Base-by-base conservation (phyloP, 2,797 vertebrate genomes). In the Parauchenoglanis ngamensis region DNA sequence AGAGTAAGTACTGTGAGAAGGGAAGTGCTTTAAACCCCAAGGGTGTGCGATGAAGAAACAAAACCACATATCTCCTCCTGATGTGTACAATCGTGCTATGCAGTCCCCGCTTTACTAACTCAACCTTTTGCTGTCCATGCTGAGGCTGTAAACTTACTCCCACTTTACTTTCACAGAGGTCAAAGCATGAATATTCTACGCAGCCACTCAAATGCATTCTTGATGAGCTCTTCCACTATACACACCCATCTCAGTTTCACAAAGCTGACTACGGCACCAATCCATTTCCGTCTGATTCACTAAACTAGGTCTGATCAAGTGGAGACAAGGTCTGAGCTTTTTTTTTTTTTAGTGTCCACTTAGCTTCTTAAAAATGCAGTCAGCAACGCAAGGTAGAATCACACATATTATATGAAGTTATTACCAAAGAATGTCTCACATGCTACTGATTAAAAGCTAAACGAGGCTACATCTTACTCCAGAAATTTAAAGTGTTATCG, bases 21-120 rank as follows among this genome's bases (percentile, higher is more conserved):
- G 91, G 91, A 92, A 92, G 90, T 92, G 85, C 85, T 87, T 85
- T 46, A 90, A 90, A 85, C 80, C 90, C 85, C 90, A 89, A 78
- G 86, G 88, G 87, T 63, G 73, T 81, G 57, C 28, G 67, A 61
- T 61, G 28, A 77, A 83, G 89, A 17, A 21, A 40, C 56, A 46
- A n/a, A 28, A 63, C 40, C 44, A 81, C 87, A 91, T 52, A 81
- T 56, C 75, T 68, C 46, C 75, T 87, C 56, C 61, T 65, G 77
- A 85, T 85, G 83, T 78, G 63, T 80, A 56, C 17, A 57, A 59
- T 63, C 13, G 19, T 44, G 85, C 68, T 87, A 70, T 57, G 63
- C 78, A 54, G 49, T 85, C n/a, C 61, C 31, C 19, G 3, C 75
- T 87, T 54, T 83, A 54, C 52, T 77, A 83, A 23, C 46, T 56